These are phyloP conservation scores for Mongoloraphidia duomilia DNA, from an alignment of 2,888 invertebrate species.

Conservation along the genomic window DNA sequence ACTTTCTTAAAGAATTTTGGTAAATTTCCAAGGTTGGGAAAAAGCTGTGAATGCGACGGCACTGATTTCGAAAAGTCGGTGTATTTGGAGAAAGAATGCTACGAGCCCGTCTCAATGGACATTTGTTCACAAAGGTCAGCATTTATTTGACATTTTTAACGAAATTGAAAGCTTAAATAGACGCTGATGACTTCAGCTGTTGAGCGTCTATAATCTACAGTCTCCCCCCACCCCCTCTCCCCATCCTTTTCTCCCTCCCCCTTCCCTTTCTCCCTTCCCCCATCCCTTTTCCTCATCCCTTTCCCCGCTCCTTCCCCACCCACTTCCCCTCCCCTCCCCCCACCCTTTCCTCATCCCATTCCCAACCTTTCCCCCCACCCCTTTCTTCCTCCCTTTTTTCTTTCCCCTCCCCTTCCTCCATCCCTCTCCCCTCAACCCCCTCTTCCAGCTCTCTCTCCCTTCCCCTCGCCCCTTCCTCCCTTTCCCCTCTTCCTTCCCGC, in stretches of 20 bases:
- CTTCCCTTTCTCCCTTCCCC: neutral
- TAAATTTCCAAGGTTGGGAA: conserved; percentile 33
- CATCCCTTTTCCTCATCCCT: neutral
- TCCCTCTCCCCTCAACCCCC: neutral
- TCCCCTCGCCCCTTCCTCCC: neutral
- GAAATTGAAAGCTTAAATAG: too few relatives aligned
- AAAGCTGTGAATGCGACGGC: conserved; percentile 37
- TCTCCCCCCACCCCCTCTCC: neutral
- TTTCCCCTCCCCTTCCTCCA: neutral
- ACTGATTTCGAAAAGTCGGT: conserved; percentile 23
- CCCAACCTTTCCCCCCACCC: neutral
- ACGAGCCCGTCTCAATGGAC: conserved; percentile 6
- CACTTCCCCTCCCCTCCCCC: neutral
- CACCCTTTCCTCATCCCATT: neutral
- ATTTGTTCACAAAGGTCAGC: conserved; percentile 3
- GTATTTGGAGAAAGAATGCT: conserved; percentile 27
- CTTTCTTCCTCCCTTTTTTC: neutral
- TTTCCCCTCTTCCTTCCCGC: neutral
- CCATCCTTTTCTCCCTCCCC: neutral
- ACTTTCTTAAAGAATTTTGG: neutral
- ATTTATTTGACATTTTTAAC: neutral
- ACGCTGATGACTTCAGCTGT: too few relatives aligned
- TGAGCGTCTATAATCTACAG: neutral
- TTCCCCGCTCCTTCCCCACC: neutral
- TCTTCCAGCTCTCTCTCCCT: neutral